phyloP scores from a whole-genome alignment of 1,140 invertebrate genomes.

The Anoplolepis gracilipes region DNA sequence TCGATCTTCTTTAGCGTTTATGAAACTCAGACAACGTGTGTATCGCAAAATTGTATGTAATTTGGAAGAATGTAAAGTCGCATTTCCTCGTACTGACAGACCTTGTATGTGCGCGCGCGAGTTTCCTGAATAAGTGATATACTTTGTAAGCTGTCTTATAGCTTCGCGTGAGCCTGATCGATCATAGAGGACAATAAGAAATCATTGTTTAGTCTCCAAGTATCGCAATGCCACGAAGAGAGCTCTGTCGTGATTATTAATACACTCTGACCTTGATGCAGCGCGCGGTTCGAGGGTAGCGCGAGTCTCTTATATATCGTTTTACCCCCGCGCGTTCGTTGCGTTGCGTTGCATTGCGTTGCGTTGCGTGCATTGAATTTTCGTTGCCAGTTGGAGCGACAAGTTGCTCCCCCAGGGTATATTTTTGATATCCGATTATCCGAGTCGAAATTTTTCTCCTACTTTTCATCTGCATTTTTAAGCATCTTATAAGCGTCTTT shows the following conservation, averaged over 20 bases:
- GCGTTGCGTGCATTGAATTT: conserved; percentile 26
- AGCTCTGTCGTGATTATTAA: conserved; percentile 38
- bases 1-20: conserved; percentile 19
- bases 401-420: background rate
- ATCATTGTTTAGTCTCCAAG: conserved; percentile 46
- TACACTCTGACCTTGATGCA: conserved; percentile 46
- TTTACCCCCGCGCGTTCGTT: conserved; percentile 2
- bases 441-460: no score
- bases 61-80: conserved; percentile 39
- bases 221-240: conserved; percentile 45
- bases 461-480: no score
- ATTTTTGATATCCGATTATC: conserved; percentile 19
- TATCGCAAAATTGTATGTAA: conserved; percentile 27
- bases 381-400: conserved; percentile 21
- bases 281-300: conserved; percentile 35
- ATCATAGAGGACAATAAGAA: conserved; percentile 46
- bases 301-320: conserved; percentile 37
- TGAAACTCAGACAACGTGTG: background rate
- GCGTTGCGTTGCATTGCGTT: no score
- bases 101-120: conserved; percentile 24
- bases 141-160: conserved; percentile 47
- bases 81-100: background rate
- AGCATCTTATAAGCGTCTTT: no score
- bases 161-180: conserved; percentile 43
- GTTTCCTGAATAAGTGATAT: conserved; percentile 54